Base-by-base conservation (phyloP, 2,888 invertebrate genomes). In the Rhodophaea formosa region DNA sequence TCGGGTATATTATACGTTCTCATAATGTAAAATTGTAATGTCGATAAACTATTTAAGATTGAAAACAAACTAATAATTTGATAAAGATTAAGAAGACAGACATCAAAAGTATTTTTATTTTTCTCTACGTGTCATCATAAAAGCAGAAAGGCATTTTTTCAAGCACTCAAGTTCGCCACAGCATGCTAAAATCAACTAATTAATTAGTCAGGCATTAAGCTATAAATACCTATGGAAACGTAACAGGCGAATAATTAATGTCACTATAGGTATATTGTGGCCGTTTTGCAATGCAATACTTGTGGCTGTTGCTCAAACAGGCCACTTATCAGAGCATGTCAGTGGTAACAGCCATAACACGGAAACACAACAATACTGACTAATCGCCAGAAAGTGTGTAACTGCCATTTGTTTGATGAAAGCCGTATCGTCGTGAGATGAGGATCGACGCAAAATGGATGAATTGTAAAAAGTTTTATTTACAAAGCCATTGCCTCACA, bases 231-330 rank as follows among this genome's bases (percentile, higher is more conserved):
- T 61, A 63, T 63, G 61, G 64, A 69, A 69, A 72, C 71, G 69
- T 69, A 63, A 67, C 64, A 67, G 66, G 66, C 68, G 72, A 71
- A 70, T 75, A 78, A 77, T 72, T 69, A 71, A 73, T 75, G 75
- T 75, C 73, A 71, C 71, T 74, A 72, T n/a, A n/a, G n/a, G n/a
- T 68, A 71, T 66, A 70, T 76, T 75, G 73, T 77, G 67, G 69
- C 70, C 68, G 66, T 75, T 74, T 77, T 71, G 79, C 74, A 80
- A 79, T 62, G 59, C 66, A 72, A 65, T 69, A 67, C 64, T 64
- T 61, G 58, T 68, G 61, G 62, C 29, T 67, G 77, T 71, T 74
- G 67, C 71, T 63, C 65, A 64, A 64, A 75, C 73, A 64, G 66
- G 68, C 64, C 70, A 70, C 64, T 72, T 75, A 77, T 65, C 74